Percentiles rank a stretch among this genome's conserved stretches.
Evolutionary conservation across 2,888 invertebrate genomes (phyloP).

Genomic region (Tetramorium bicarinatum): DNA sequence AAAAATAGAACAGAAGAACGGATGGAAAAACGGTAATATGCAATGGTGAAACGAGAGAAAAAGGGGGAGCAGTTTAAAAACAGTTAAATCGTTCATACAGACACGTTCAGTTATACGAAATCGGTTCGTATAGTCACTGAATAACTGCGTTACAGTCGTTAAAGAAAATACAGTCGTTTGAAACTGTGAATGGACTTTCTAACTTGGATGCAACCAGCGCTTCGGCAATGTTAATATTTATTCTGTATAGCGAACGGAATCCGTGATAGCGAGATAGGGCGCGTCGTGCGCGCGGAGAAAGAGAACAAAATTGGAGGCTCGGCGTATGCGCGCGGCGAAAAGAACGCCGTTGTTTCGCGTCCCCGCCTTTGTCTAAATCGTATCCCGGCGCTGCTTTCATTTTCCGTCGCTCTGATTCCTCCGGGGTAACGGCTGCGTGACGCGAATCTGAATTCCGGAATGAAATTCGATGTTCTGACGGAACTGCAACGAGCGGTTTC

Average conservation of each 20-base stretch:
- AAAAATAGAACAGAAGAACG: conserved; percentile 12
- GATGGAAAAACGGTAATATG: background rate
- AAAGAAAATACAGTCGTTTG: conserved; percentile 50
- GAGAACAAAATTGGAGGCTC: conserved; percentile 67
- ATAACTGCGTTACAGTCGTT: conserved; percentile 41
- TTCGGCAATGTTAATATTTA: conserved; percentile 54
- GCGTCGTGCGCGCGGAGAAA: background rate
- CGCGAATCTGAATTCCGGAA: conserved; percentile 68
- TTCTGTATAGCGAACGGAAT: conserved; percentile 17
- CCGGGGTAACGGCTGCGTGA: conserved; percentile 70
- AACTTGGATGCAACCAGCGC: conserved; percentile 47
- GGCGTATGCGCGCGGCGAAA: conserved; percentile 42
- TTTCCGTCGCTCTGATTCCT: conserved; percentile 73
- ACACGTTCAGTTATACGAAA: conserved; percentile 18
- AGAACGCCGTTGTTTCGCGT: conserved; percentile 51
- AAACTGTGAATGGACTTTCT: conserved; percentile 44
- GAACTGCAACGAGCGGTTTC: conserved; percentile 60
- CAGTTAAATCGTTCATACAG: conserved; percentile 26
- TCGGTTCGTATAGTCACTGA: conserved; percentile 36
- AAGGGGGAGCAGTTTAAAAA: background rate
- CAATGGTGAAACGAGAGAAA: background rate
- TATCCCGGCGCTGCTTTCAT: conserved; percentile 64
- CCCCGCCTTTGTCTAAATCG: conserved; percentile 70
- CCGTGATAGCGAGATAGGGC: background rate
- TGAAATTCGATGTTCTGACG: conserved; percentile 58